Base-by-base conservation (phyloP, 2,797 vertebrate species). In the Helicolenus hilgendorfi region DNA sequence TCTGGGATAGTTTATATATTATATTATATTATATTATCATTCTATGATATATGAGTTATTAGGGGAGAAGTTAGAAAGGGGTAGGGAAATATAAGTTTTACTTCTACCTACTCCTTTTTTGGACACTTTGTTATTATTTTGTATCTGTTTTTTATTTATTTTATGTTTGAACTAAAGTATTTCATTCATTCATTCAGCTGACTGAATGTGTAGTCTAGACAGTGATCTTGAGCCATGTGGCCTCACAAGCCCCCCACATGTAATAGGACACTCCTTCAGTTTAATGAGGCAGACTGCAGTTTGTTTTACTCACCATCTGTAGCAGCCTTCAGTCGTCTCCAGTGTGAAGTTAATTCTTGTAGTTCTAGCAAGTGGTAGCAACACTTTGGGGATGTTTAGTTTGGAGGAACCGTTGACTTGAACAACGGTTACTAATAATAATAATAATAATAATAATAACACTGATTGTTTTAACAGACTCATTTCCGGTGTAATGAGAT, bases 281-380 rank as follows among this genome's bases (percentile, higher is more conserved):
- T 81, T 73, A n/a, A 20, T 13, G 11, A 65, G 26, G 11, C 35
- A 26, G 7, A 60, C 55, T 45, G 1, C 8, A 10, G 0, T 14
- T 38, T 15, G 14, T 1, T 22, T 4, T n/a, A 97, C 98, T 98
- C 95, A 99, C 99, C 99, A 99, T 96, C 97, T 98, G 95, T 99
- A 99, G 96, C 99, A 99, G 72, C 99, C 99, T 59, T 98, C 98
- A 7, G 98, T 98, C 8, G 98, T 98, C 92, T 99, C 98, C 96
- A 99, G 84, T 2, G 98, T 99, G 96, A 98, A 99, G 97, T 98
- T 98, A 45, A 99, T 98, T 77, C 94, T 96, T 35, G 98, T 98
- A 71, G 96, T 94, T 80, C 98, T 97, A n/a, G 98, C 97, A 72
- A 98, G 98, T 11, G 99, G 99, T 7, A 99, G 94, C 91, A 99